Conservation (phyloP, 2,797 vertebrate genomes). For the Caiman crocodilus region DNA sequence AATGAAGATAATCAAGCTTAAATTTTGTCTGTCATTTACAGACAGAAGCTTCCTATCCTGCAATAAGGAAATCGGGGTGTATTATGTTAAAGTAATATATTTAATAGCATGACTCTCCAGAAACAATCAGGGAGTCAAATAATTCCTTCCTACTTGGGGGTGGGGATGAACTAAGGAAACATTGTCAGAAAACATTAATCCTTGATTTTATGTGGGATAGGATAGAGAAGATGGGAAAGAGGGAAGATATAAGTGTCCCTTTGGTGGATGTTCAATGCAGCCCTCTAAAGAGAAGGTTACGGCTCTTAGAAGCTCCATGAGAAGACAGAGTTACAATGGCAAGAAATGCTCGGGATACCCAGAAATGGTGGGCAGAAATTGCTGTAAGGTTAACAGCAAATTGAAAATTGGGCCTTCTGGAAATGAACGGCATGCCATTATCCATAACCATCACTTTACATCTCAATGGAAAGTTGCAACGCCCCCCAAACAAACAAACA, state of each 20-base stretch:
- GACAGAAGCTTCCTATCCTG: not conserved
- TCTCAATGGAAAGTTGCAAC: not conserved
- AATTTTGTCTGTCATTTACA: not conserved
- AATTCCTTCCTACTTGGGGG: not conserved
- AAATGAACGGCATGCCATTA: not conserved
- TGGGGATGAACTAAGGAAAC: not conserved
- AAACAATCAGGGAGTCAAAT: not conserved
- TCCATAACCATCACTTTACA: accelerated
- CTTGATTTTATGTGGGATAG: not conserved
- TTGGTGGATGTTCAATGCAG: not conserved
- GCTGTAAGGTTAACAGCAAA: not conserved
- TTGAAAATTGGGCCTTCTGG: not conserved
- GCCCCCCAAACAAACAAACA: not conserved
- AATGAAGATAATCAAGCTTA: not conserved
- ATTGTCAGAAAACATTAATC: not conserved
- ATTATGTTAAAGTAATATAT: not conserved
- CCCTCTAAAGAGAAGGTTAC: not conserved
- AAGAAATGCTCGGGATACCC: not conserved
- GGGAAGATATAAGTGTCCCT: not conserved
- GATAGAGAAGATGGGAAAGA: not conserved
- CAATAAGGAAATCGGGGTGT: not conserved
- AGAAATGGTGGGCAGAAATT: not conserved
- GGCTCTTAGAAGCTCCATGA: not conserved
- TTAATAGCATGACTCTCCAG: not conserved
- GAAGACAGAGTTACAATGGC: not conserved